A percentile compares a stretch with the other conserved stretches of the same genome.
Evolutionary conservation across 2,113 vertebrate genomes (phyloP).

Genomic region (Beaufortia kweichowensis): DNA sequence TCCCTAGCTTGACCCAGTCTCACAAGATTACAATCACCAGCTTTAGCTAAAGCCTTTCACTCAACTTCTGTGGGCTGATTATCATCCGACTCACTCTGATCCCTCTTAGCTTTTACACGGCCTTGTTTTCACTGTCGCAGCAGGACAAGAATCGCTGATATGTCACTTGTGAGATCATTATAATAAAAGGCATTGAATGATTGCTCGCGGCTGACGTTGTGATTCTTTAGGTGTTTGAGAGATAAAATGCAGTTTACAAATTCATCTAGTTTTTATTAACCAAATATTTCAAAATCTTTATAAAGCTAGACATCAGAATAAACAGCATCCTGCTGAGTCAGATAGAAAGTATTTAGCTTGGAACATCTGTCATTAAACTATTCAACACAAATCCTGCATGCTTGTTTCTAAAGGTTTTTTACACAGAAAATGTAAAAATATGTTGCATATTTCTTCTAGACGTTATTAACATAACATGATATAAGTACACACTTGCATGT

Average conservation of each 20-base stretch:
- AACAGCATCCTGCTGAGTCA: background rate
- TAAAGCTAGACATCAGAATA: background rate
- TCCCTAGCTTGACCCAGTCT: slow-evolving; percentile 34
- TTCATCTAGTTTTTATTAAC: too few species aligned
- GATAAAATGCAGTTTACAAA: too few species aligned
- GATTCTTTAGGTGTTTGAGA: slow-evolving; percentile 5
- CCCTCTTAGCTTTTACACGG: background rate
- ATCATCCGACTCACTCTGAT: background rate
- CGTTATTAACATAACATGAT: too few species aligned
- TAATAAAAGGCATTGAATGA: slow-evolving; percentile 30
- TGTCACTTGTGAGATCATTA: background rate
- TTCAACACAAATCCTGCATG: too few species aligned
- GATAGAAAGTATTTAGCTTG: background rate
- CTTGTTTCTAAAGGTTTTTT: too few species aligned
- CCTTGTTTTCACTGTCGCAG: background rate
- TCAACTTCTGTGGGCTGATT: background rate
- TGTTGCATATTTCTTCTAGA: too few species aligned
- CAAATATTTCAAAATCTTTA: background rate
- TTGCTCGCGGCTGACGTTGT: background rate
- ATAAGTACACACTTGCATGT: too few species aligned
- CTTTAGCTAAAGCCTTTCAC: slow-evolving; percentile 20
- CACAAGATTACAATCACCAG: slow-evolving; percentile 42
- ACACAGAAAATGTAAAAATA: too few species aligned
- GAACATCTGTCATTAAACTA: too few species aligned
- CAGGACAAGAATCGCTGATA: background rate